Conservation (phyloP, 1,140 invertebrate genomes). For the Wiebesia pumilae region DNA sequence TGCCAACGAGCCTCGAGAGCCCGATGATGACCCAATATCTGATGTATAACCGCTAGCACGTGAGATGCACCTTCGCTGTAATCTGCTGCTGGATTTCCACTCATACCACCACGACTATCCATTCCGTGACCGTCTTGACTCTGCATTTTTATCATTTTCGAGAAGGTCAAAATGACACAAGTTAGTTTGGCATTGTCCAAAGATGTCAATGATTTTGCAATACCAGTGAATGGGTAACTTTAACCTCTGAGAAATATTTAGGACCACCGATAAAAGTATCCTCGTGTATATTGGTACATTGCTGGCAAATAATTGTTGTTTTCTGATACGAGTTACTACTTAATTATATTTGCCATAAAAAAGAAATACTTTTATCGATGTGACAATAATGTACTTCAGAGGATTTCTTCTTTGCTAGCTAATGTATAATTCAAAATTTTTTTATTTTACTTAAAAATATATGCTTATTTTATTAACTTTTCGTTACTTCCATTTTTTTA, state of each 20-base stretch:
- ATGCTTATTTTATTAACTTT: no score
- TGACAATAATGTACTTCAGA: neutral
- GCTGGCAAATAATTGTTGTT: neutral
- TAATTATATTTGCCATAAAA: neutral
- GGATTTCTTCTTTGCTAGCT: neutral
- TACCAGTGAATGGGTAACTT: neutral
- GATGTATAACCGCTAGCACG: constrained; percentile 91
- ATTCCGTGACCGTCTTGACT: constrained; percentile 71
- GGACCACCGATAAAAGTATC: neutral
- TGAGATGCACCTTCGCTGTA: constrained; percentile 95
- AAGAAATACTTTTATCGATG: constrained; percentile 12
- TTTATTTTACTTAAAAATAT: neutral
- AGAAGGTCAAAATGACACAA: neutral
- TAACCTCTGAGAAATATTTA: neutral
- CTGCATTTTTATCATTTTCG: constrained; percentile 59
- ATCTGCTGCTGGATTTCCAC: constrained; percentile 93
- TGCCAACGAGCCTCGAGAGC: constrained; percentile 96
- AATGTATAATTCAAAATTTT: neutral
- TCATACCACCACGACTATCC: constrained; percentile 76
- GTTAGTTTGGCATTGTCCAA: neutral
- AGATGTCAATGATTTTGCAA: neutral
- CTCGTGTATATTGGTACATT: neutral
- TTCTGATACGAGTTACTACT: no score
- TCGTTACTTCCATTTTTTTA: no score
- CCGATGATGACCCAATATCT: constrained; percentile 95